Evolutionary conservation across 2,888 invertebrate genomes (phyloP), one percentile per base, ranked within the genome.

Genomic region (Hydropsyche betteni): DNA sequence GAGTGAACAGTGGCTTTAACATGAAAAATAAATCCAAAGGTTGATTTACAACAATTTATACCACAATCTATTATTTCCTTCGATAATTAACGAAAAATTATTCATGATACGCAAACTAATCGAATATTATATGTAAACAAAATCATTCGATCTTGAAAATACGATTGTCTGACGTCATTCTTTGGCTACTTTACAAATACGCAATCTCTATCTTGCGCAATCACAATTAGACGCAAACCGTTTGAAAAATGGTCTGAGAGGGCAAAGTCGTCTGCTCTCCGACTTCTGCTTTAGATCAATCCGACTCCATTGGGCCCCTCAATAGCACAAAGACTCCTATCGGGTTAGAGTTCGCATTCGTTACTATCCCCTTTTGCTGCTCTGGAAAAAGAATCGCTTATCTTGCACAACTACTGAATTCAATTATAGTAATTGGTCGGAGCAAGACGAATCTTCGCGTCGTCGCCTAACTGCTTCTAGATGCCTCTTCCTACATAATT

Each of bases 381-480:
- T 58, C 24, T 58, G 8, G 16, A 16, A 4, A 8, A 58, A 58
- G 16, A 58, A 8, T 14, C 14, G 24, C 24, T 58, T 24, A 58
- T 58, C 24, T 58, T 8, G 8, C 24, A 24, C 24, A 58, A 58
- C 8, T 58, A 44, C 44, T 8, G 14, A 53, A 58, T 24, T 33
- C 64, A 36, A 64, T 64, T 36, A n/a, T 55, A 6, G n/a, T 5
- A 36, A 64, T 8, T 36, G 64, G 8, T 58, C 0, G 8, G 58
- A 16, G n/a, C 53, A 69, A 78, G 78, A 78, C 69, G 74, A 69
- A 78, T 74, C 55, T 44, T 72, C 51, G 50, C 74, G 78, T 78
- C 78, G 71, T 36, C 71, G 44, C 69, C 8, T 36, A 53, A 58
- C 24, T 51, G 55, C 53, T 73, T n/a, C 16, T n/a, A 61, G 61